These are phyloP conservation scores for Poecilia picta DNA, from an alignment of 2,797 vertebrate species.

Conservation along the genomic window DNA sequence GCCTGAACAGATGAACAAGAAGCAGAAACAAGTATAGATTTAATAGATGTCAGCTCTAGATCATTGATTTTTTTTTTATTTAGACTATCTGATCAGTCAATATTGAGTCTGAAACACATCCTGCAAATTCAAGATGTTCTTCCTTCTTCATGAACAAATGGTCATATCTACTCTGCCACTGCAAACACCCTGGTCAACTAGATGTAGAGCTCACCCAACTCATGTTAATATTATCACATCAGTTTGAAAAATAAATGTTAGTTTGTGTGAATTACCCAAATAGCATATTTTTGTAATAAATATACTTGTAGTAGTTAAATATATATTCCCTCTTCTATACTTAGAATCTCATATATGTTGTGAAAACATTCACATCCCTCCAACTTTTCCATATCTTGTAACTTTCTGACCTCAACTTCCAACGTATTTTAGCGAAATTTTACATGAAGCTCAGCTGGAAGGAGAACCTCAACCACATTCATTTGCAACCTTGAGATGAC, in stretches of 20 bases:
- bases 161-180: background rate
- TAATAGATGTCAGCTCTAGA: background rate
- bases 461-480: background rate
- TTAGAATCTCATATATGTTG: background rate
- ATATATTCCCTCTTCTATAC: background rate
- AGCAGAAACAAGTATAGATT: background rate
- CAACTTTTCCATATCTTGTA: background rate
- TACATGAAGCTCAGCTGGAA: background rate
- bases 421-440: background rate
- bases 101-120: background rate
- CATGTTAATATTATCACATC: background rate
- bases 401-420: background rate
- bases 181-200: background rate
- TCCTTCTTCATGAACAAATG: background rate
- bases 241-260: background rate
- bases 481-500: background rate
- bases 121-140: background rate
- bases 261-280: background rate
- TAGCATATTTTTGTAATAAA: background rate
- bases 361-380: background rate
- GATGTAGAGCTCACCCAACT: background rate
- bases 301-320: background rate
- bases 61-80: background rate
- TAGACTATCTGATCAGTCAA: background rate
- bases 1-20: constrained; percentile 78